Evolutionary conservation across 2,113 vertebrate species (phyloP).

Genomic region (Misgurnus anguillicaudatus): DNA sequence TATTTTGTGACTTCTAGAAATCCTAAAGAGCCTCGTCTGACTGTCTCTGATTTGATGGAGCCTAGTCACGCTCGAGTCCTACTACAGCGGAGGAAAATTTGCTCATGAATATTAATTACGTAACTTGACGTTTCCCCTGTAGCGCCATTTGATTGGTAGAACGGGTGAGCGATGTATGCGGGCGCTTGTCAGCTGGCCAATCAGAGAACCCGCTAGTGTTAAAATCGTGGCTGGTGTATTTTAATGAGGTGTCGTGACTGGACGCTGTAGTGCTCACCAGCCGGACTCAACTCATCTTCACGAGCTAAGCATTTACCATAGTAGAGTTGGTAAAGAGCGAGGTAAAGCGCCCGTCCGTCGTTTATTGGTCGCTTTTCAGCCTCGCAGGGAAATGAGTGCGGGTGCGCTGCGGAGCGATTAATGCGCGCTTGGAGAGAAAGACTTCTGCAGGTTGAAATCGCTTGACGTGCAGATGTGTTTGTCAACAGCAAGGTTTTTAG

Average conservation of each 20-base stretch:
- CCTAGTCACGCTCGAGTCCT: neutral
- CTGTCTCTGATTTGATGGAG: too few relatives aligned
- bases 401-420: conserved; percentile 63
- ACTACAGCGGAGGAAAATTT: neutral
- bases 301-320: neutral
- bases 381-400: conserved; percentile 41
- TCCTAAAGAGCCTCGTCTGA: too few relatives aligned
- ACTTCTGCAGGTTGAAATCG: conserved; percentile 57
- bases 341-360: neutral
- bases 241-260: neutral
- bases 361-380: conserved; percentile 59
- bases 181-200: neutral
- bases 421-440: conserved; percentile 69
- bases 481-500: conserved; percentile 30
- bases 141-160: neutral
- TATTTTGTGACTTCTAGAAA: too few relatives aligned
- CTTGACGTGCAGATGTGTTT: conserved; percentile 46
- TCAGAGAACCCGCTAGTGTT: neutral
- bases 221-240: neutral
- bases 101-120: neutral
- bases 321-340: neutral
- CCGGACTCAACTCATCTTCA: too few relatives aligned
- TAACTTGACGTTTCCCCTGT: neutral
- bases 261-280: neutral
- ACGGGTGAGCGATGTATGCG: too few relatives aligned